Conservation (phyloP, 2,113 vertebrate genomes). For the Capreolus pygargus region DNA sequence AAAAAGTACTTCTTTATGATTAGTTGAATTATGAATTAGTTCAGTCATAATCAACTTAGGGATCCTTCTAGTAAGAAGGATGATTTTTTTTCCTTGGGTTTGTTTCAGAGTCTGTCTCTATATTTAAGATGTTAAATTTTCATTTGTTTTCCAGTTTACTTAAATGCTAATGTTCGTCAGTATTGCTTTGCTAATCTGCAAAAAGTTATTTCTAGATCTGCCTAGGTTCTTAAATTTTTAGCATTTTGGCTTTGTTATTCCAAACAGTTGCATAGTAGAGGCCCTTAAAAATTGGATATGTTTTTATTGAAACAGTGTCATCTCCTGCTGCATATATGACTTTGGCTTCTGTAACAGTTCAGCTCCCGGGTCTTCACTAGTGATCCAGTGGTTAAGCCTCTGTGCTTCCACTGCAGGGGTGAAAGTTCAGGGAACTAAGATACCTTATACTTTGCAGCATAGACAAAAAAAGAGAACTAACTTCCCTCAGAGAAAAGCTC, state of each 20-base stretch:
- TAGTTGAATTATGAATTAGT: neutral
- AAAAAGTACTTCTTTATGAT: conserved; percentile 5
- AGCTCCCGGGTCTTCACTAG: neutral
- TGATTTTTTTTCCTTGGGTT: neutral
- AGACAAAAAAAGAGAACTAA: neutral
- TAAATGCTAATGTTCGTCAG: neutral
- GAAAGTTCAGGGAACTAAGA: neutral
- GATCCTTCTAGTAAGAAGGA: neutral
- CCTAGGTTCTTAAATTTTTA: neutral
- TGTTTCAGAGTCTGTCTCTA: neutral
- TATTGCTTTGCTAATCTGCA: neutral
- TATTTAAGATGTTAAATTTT: neutral
- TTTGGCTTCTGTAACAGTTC: neutral
- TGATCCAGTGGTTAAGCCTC: neutral
- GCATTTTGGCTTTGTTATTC: neutral
- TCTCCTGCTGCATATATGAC: neutral
- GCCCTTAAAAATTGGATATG: neutral
- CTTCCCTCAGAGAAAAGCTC: neutral
- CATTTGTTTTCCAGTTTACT: neutral
- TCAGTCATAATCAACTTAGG: neutral
- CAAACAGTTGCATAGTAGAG: neutral
- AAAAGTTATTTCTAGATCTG: neutral
- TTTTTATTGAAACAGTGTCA: neutral
- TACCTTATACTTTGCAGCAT: neutral
- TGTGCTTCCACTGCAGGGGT: neutral